Conservation (phyloP, 2,888 invertebrate genomes). For the Torymus tubicola region DNA sequence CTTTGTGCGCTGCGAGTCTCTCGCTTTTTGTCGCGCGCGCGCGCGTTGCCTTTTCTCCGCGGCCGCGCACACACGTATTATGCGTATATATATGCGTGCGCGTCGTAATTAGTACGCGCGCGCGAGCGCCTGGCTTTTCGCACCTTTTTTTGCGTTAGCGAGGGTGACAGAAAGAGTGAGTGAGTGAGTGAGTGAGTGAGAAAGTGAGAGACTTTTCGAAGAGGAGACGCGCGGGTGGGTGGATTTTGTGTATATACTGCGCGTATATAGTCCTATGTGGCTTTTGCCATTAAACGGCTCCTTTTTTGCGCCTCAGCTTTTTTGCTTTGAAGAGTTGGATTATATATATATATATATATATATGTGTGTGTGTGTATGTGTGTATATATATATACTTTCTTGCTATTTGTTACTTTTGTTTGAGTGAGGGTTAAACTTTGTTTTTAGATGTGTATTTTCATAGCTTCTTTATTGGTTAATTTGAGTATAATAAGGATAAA, state of each 20-base stretch:
- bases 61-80: conserved; percentile 25
- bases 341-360: too few relatives aligned
- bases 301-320: conserved; percentile 4
- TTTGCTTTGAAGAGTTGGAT: background rate
- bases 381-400: too few relatives aligned
- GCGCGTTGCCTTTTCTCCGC: conserved; percentile 34
- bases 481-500: too few relatives aligned
- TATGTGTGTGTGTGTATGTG: too few relatives aligned
- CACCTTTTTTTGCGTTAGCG: conserved; percentile 25
- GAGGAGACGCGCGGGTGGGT: background rate
- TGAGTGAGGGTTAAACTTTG: too few relatives aligned
- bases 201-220: background rate
- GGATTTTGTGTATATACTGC: conserved; percentile 14
- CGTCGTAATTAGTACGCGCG: conserved; percentile 60
- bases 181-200: too few relatives aligned
- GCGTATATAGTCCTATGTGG: background rate
- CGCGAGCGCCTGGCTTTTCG: conserved; percentile 27
- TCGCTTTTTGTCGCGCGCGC: conserved; percentile 32
- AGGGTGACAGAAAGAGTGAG: too few relatives aligned
- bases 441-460: too few relatives aligned
- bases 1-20: conserved; percentile 26
- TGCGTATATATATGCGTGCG: conserved; percentile 52
- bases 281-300: conserved; percentile 16
- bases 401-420: too few relatives aligned
- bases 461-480: too few relatives aligned